A percentile compares a stretch with the other conserved stretches of the same genome.
phyloP scores from a whole-genome alignment of 2,797 vertebrate genomes.

The Prionace glauca region DNA sequence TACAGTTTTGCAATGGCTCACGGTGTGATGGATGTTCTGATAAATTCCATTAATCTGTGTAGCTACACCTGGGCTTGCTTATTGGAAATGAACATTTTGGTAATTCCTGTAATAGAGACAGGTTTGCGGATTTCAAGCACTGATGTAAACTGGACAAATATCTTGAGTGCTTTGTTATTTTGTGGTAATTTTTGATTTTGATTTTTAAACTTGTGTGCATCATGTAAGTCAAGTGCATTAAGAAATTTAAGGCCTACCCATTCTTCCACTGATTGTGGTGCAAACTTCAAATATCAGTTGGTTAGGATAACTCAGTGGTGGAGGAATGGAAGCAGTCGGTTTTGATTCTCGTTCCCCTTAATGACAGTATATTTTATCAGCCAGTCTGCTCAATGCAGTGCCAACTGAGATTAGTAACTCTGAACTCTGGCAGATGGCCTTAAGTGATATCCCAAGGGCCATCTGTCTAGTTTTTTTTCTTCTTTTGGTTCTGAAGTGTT shows the following conservation, averaged over 20 bases:
- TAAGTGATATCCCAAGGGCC: neutral
- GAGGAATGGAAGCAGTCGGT: neutral
- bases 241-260: neutral
- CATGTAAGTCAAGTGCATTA: neutral
- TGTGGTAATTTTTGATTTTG: neutral
- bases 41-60: neutral
- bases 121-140: neutral
- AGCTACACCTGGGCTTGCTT: neutral
- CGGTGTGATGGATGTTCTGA: neutral
- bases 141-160: neutral
- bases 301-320: neutral
- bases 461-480: neutral
- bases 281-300: neutral
- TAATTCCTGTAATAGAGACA: neutral
- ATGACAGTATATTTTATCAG: neutral
- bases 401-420: conserved; percentile 1
- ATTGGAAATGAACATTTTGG: neutral
- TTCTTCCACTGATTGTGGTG: neutral
- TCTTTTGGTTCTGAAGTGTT: neutral
- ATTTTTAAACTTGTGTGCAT: neutral
- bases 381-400: neutral
- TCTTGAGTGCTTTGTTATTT: neutral
- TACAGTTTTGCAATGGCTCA: neutral
- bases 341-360: neutral
- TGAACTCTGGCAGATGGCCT: conserved; percentile 2